Evolutionary conservation across 2,113 vertebrate species (phyloP).

Genomic region (Pelobates fuscus): DNA sequence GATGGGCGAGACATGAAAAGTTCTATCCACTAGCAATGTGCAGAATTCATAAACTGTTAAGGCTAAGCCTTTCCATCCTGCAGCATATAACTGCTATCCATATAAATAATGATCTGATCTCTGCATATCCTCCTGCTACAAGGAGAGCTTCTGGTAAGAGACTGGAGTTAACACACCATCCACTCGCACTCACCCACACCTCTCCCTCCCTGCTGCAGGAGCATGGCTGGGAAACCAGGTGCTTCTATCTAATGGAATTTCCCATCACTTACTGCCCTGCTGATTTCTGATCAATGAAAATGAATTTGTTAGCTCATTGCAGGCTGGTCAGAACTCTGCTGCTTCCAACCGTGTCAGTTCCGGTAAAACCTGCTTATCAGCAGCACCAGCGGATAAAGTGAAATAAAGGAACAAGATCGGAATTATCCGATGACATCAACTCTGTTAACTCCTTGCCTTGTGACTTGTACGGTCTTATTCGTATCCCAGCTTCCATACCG

Average conservation of each 20-base stretch:
- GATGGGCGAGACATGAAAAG: too few relatives aligned
- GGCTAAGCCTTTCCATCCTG: too few relatives aligned
- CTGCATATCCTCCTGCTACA: too few relatives aligned
- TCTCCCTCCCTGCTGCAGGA: conserved; percentile 42
- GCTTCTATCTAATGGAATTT: conserved; percentile 77
- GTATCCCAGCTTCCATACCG: not conserved
- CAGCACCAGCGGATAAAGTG: conserved; percentile 77
- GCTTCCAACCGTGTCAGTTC: conserved; percentile 82
- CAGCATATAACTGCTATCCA: too few relatives aligned
- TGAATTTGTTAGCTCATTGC: conserved; percentile 84
- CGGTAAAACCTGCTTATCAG: conserved; percentile 82
- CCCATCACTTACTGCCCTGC: conserved; percentile 83
- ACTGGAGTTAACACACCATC: conserved; percentile 25
- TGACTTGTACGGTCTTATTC: not conserved
- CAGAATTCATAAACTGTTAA: too few relatives aligned
- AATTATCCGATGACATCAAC: conserved; percentile 73
- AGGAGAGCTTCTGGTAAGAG: conserved; percentile 26
- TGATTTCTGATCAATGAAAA: conserved; percentile 88
- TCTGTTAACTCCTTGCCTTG: conserved; percentile 66
- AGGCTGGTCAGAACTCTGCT: conserved; percentile 73
- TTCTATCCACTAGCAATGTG: too few relatives aligned
- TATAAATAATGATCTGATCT: too few relatives aligned
- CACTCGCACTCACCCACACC: conserved; percentile 33
- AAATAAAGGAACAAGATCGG: conserved; percentile 80
- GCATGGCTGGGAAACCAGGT: conserved; percentile 57